Conservation (phyloP, 2,888 invertebrate genomes). For the Blastobasis lacticolella region DNA sequence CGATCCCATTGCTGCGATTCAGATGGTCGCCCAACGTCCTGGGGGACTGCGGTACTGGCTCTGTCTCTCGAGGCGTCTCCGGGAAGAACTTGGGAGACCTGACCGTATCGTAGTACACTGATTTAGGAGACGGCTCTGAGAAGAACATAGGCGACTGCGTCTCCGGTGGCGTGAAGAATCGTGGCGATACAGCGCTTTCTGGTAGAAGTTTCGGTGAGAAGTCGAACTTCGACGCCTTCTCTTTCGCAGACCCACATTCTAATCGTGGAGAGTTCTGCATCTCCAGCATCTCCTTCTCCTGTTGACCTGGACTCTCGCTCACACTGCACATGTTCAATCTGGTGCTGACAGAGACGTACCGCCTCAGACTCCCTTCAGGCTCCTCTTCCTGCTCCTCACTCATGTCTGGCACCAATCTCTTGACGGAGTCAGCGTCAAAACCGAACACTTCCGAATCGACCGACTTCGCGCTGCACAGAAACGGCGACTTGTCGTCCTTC, state of each 20-base stretch:
- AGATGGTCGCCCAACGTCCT: conserved; percentile 47
- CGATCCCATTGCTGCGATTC: conserved; percentile 50
- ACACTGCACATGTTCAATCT: conserved; percentile 57
- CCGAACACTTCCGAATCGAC: conserved; percentile 51
- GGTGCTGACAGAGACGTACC: conserved; percentile 61
- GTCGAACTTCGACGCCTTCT: conserved; percentile 60
- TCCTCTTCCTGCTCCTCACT: conserved; percentile 32
- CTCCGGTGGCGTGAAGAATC: conserved; percentile 64
- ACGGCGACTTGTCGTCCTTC: conserved; percentile 67
- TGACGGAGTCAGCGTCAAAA: conserved; percentile 47
- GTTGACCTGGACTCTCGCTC: conserved; percentile 41
- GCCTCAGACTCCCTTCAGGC: conserved; percentile 46
- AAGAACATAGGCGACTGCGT: conserved; percentile 61
- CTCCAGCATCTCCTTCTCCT: conserved; percentile 47
- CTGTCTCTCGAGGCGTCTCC: conserved; percentile 51
- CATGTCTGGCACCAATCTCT: conserved; percentile 30
- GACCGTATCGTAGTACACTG: conserved; percentile 62
- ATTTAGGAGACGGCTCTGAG: conserved; percentile 58
- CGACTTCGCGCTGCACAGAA: conserved; percentile 39
- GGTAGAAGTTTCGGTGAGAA: conserved; percentile 59
- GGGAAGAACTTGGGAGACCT: conserved; percentile 63
- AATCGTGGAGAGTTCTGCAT: conserved; percentile 61
- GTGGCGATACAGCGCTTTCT: conserved; percentile 52
- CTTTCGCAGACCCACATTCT: conserved; percentile 60
- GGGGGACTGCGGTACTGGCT: conserved; percentile 52